Conservation (phyloP, 2,797 vertebrate genomes). For the Acanthurus leucopareius region DNA sequence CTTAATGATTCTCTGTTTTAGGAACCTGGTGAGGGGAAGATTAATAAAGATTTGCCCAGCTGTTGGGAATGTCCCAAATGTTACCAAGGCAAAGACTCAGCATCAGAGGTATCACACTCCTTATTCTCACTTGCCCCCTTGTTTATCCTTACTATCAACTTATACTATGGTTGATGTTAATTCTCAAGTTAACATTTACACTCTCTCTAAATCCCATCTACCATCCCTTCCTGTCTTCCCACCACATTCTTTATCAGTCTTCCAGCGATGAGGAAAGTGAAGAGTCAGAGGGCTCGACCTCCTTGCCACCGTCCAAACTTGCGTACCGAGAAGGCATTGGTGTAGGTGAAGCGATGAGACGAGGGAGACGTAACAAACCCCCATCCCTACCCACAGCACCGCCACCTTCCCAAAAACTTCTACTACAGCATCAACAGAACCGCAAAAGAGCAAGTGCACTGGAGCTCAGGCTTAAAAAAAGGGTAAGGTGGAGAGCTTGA, state of each 20-base stretch:
- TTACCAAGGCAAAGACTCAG: slow-evolving; percentile 87
- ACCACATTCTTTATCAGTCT: slow-evolving; percentile 65
- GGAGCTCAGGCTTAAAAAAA: slow-evolving; percentile 85
- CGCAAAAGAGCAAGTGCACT: slow-evolving; percentile 85
- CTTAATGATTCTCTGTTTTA: slow-evolving; percentile 66
- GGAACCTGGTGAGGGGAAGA: slow-evolving; percentile 93
- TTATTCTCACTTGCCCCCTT: not conserved
- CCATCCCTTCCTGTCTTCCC: not conserved
- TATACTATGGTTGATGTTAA: not conserved
- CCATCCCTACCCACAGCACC: slow-evolving; percentile 77
- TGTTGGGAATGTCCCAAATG: slow-evolving; percentile 99
- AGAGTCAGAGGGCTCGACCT: slow-evolving; percentile 70
- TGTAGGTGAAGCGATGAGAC: slow-evolving; percentile 57
- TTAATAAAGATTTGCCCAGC: slow-evolving; percentile 96
- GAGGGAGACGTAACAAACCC: slow-evolving; percentile 47
- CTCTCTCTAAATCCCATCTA: not conserved
- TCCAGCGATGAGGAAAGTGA: slow-evolving; percentile 82
- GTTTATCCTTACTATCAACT: not conserved
- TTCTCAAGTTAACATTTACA: slow-evolving; percentile 12
- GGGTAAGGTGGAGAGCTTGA: slow-evolving; percentile 68
- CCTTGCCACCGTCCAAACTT: slow-evolving; percentile 76
- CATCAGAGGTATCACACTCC: slow-evolving; percentile 85
- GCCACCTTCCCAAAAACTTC: slow-evolving; percentile 86
- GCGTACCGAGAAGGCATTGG: slow-evolving; percentile 81
- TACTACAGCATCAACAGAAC: slow-evolving; percentile 87